A percentile compares a stretch with the other conserved stretches of the same genome.
Conservation (phyloP, 2,888 invertebrate genomes). For the Mythimna loreyi region DNA sequence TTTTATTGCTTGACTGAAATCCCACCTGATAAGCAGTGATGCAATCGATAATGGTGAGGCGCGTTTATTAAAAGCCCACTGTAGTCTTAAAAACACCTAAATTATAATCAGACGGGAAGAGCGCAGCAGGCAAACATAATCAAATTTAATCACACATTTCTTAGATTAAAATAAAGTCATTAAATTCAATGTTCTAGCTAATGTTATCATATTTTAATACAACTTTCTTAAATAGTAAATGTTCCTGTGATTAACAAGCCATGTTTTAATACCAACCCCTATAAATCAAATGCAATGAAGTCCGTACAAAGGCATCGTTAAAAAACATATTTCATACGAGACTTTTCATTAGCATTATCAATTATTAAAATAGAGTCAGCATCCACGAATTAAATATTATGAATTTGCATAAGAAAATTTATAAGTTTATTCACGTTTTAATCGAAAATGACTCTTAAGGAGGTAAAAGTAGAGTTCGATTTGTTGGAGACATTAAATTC, state of each 20-base stretch:
- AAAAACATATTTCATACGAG: slow-evolving; percentile 60
- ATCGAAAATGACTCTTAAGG: slow-evolving; percentile 55
- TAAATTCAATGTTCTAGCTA: slow-evolving; percentile 21
- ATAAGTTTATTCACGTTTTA: slow-evolving; percentile 47
- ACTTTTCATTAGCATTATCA: slow-evolving; percentile 83
- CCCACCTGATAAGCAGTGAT: no score
- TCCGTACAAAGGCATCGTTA: slow-evolving; percentile 47
- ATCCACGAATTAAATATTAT: slow-evolving; percentile 76
- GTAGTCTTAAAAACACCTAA: no score
- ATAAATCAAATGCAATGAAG: slow-evolving; percentile 39
- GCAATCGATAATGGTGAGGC: no score
- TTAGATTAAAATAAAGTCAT: slow-evolving; percentile 10
- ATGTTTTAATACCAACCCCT: slow-evolving; percentile 15
- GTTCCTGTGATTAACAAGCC: slow-evolving; percentile 14
- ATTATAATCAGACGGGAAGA: no score
- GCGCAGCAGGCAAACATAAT: neutral
- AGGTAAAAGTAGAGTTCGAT: slow-evolving; percentile 63
- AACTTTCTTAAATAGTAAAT: slow-evolving; percentile 1
- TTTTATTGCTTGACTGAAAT: no score
- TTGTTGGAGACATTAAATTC: slow-evolving; percentile 58
- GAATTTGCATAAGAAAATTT: slow-evolving; percentile 78
- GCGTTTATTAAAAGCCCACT: no score
- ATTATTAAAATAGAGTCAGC: slow-evolving; percentile 82
- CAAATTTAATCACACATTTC: neutral
- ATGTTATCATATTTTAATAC: slow-evolving; percentile 9